Conservation (phyloP, 2,888 invertebrate species). For the Philaethria dido region DNA sequence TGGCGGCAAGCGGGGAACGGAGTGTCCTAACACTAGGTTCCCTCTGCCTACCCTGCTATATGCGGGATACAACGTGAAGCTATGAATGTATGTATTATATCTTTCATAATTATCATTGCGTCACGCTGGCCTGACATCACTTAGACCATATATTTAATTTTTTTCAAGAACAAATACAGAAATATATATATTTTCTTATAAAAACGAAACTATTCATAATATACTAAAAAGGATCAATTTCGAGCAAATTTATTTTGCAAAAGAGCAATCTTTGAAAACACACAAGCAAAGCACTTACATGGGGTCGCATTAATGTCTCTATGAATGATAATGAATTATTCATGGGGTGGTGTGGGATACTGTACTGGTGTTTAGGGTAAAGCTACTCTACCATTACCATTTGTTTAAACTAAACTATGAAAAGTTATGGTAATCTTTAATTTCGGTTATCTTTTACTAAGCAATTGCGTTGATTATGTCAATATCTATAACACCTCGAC, state of each 20-base stretch:
- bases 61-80: too few relatives aligned
- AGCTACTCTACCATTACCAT: background rate
- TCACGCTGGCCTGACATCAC: too few relatives aligned
- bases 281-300: slow-evolving; percentile 17
- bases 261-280: slow-evolving; percentile 24
- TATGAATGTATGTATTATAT: too few relatives aligned
- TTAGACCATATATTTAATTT: too few relatives aligned
- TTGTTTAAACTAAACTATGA: background rate
- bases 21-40: too few relatives aligned
- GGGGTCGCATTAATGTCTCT: slow-evolving; percentile 26
- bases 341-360: slow-evolving; percentile 19
- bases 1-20: too few relatives aligned
- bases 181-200: too few relatives aligned
- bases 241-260: slow-evolving; percentile 18
- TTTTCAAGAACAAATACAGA: too few relatives aligned
- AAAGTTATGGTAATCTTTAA: background rate
- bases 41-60: too few relatives aligned
- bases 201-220: too few relatives aligned
- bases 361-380: slow-evolving; percentile 13
- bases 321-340: slow-evolving; percentile 21
- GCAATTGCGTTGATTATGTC: background rate
- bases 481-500: too few relatives aligned
- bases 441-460: background rate
- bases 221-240: slow-evolving; percentile 18
- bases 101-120: too few relatives aligned